These are phyloP conservation scores for Bombus fervidus DNA, from an alignment of 1,140 invertebrate species.

Conservation along the genomic window DNA sequence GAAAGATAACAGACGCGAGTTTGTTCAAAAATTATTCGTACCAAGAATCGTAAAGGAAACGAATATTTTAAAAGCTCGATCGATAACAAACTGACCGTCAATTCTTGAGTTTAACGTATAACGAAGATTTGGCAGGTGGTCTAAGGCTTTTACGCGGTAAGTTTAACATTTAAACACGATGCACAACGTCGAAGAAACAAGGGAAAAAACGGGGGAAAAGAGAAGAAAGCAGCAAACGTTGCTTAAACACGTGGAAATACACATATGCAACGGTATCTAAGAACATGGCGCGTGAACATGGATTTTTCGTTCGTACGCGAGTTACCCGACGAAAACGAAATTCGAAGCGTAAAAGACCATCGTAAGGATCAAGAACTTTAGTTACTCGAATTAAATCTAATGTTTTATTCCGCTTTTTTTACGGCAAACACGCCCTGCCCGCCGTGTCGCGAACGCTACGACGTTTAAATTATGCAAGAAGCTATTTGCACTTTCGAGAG, in stretches of 20 bases:
- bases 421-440: too few relatives aligned
- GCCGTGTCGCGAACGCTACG: not conserved
- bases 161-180: too few relatives aligned
- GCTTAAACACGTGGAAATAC: not conserved
- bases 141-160: not conserved
- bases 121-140: not conserved
- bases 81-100: too few relatives aligned
- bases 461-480: conserved; percentile 25
- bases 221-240: too few relatives aligned
- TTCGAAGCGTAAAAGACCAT: not conserved
- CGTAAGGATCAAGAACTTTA: not conserved
- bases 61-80: too few relatives aligned
- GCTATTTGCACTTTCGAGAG: conserved; percentile 27
- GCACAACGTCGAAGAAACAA: not conserved
- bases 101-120: not conserved
- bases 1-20: too few relatives aligned
- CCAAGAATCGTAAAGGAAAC: too few relatives aligned
- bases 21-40: too few relatives aligned
- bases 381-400: too few relatives aligned
- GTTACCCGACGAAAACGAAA: not conserved
- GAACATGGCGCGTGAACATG: not conserved
- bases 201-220: too few relatives aligned
- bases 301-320: conserved; percentile 1
- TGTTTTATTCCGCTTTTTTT: too few relatives aligned
- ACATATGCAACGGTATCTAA: not conserved